Evolutionary conservation across 2,888 invertebrate genomes (phyloP), one percentile per base, ranked within the genome.

Genomic region (Escarpia spicata): DNA sequence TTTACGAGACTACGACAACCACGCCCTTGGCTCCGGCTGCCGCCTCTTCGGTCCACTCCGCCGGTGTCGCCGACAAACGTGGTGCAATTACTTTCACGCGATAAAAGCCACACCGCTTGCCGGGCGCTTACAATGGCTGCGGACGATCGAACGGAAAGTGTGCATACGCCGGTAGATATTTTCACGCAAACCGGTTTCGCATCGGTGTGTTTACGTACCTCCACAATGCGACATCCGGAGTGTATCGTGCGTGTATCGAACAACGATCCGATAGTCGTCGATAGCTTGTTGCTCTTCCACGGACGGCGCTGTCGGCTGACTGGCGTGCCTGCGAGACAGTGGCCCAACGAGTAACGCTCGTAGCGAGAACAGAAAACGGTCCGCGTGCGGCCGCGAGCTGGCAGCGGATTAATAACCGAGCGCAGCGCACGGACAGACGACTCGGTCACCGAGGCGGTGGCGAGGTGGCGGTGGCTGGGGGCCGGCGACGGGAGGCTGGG

Each of bases 351-450:
- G 52, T 52, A 9, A 52, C 52, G 52, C 52, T 52, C 52, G 9
- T 52, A 52, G 52, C 52, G 52, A 52, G 52, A 52, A 52, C 75
- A 9, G 52, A 52, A 15, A 52, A 52, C 52, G 52, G 52, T 75
- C 75, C 75, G 75, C 75, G 37, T 37, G 26, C 75, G 75, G 75
- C 75, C 75, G 26, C 75, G 75, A 26, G 75, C 26, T 75, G 75
- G 75, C 75, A 75, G n/a, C 26, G 75, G 75, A 75, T 75, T 75
- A 75, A 75, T 75, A 75, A 75, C 75, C 26, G 75, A n/a, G 75
- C 26, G 26, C 75, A 26, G 75, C 75, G 19, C 26, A n/a, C 75
- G 75, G 75, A 75, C 75, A n/a, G 75, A 26, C 75, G 75, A 75
- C 75, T 15, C 75, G 75, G 75, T 75, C 26, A 75, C 75, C 75